Evolutionary conservation across 2,797 vertebrate genomes (phyloP).

Genomic region (Alcedo atthis): DNA sequence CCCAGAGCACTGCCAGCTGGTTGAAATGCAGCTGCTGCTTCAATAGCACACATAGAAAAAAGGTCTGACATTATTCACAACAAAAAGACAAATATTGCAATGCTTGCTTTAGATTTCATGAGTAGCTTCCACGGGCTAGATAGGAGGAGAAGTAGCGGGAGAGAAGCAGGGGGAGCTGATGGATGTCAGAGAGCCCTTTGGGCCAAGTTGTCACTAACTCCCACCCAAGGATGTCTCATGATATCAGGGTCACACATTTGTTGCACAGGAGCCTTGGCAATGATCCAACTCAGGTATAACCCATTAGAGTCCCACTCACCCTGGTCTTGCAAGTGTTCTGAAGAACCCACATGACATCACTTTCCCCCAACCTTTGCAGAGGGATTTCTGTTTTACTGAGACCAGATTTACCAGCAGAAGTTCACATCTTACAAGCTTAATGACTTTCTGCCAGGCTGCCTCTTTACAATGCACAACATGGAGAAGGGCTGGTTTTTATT

Average conservation of each 20-base stretch:
- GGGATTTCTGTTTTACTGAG: neutral
- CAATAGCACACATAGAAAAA: neutral
- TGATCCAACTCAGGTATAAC: neutral
- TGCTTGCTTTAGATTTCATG: neutral
- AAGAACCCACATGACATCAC: neutral
- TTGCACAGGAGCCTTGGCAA: neutral
- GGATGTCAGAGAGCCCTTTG: neutral
- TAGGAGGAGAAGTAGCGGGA: neutral
- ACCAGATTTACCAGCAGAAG: neutral
- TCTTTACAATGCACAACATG: neutral
- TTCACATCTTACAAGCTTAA: neutral
- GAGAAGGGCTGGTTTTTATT: neutral
- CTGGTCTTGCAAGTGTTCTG: neutral
- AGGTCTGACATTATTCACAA: neutral
- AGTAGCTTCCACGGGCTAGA: neutral
- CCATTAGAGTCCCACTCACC: neutral
- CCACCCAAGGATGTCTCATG: neutral
- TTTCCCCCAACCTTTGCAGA: neutral
- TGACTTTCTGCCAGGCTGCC: neutral
- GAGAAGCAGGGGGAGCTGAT: neutral
- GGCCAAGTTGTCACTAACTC: neutral
- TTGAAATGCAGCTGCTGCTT: conserved; percentile 53
- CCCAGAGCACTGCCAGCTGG: conserved; percentile 2
- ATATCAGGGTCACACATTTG: neutral
- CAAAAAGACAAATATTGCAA: neutral